Evolutionary conservation across 2,888 invertebrate species (phyloP), one percentile per base, ranked within the genome.

Genomic region (Parnassius mnemosyne): DNA sequence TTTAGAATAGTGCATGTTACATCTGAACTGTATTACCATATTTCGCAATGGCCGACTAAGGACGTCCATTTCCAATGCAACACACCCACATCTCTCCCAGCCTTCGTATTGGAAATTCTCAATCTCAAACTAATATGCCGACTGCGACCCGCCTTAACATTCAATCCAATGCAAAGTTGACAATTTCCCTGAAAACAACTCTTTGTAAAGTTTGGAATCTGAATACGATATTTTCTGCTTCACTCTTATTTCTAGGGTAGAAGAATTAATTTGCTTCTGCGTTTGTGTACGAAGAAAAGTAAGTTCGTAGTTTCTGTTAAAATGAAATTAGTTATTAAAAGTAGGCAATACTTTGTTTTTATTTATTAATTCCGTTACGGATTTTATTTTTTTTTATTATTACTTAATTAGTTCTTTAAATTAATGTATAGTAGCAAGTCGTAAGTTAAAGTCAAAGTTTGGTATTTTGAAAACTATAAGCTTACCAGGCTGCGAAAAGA

Each of bases 81-180:
- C 76, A 75, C 73, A 70, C 79, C 77, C 78, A 71, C 75, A 73
- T 70, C 76, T 73, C 73, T 72, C 72, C 67, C 73, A 67, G 75
- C 71, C 77, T 77, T 76, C 80, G 85, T 89, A 89, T 90, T 89
- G 85, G 46, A 84, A 89, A 89, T 89, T 87, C 87, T 82, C 83
- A 87, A 85, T 86, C 79, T 83, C 79, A 78, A 81, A 88, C 84
- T 13, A 49, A 13, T 83, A 84, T 78, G 77, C 78, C 76, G 74
- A 74, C 75, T 69, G 69, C 66, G 72, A 72, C 74, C 72, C 74
- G 72, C 72, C 67, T 69, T 73, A 83, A 85, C 81, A 87, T 85
- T 78, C 78, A 77, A 76, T 78, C 77, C 73, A 73, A 84, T 81
- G 80, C 79, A 80, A 81, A 84, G 75, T 81, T 81, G 79, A 79